These are phyloP conservation scores for Anarhynchus alexandrinus DNA, from an alignment of 2,113 vertebrate genomes.

Conservation along the genomic window DNA sequence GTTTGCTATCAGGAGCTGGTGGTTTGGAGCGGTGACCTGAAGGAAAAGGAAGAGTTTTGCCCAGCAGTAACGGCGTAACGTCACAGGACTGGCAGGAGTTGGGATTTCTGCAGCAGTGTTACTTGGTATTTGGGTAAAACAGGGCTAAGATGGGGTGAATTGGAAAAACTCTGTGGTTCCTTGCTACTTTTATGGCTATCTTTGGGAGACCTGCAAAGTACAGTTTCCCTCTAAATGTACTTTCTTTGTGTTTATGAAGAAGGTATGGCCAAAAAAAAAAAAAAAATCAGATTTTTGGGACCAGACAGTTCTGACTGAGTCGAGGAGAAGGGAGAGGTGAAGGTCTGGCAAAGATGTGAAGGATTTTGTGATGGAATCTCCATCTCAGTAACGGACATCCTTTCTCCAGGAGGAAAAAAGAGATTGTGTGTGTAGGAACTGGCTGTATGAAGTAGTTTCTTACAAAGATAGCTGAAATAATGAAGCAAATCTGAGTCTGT, in stretches of 20 bases:
- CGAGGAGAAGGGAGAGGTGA: not conserved
- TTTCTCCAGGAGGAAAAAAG: not conserved
- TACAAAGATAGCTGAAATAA: slow-evolving; percentile 58
- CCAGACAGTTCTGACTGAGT: not conserved
- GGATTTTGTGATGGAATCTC: not conserved
- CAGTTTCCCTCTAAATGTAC: not conserved
- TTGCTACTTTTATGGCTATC: slow-evolving; percentile 29
- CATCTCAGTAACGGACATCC: not conserved
- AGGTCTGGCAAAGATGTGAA: not conserved
- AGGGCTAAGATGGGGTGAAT: not conserved
- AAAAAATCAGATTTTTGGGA: not conserved
- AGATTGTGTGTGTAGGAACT: not conserved
- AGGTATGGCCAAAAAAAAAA: not conserved
- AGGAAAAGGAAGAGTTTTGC: not conserved
- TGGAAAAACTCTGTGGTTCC: slow-evolving; percentile 27
- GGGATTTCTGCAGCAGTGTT: not conserved
- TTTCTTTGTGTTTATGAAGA: not conserved
- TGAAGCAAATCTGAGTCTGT: slow-evolving; percentile 60
- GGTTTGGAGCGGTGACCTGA: not conserved
- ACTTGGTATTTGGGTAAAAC: not conserved
- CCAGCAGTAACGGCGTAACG: not conserved
- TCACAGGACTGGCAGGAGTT: not conserved
- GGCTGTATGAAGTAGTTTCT: slow-evolving; percentile 54
- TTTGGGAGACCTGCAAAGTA: slow-evolving; percentile 46
- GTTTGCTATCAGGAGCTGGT: not conserved